Evolutionary conservation across 2,113 vertebrate genomes (phyloP).

Genomic region (Podilymbus podiceps): DNA sequence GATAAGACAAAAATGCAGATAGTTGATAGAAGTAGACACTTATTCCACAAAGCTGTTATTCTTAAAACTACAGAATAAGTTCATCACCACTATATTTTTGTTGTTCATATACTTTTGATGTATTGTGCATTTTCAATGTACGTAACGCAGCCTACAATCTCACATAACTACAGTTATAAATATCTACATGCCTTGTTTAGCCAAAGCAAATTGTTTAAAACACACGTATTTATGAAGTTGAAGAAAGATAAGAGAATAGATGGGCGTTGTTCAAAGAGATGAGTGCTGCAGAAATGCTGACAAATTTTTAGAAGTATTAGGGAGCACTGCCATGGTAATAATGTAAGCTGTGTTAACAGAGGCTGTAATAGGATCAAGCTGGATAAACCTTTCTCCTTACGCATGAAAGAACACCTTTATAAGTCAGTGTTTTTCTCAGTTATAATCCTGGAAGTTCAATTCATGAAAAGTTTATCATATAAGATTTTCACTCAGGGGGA

Average conservation of each 20-base stretch:
- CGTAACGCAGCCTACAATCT: neutral
- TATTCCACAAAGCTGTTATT: neutral
- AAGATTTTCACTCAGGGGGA: neutral
- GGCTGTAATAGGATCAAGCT: conserved; percentile 52
- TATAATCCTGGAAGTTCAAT: conserved; percentile 39
- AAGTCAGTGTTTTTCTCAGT: conserved; percentile 31
- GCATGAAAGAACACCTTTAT: conserved; percentile 51
- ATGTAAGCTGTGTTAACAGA: conserved; percentile 18
- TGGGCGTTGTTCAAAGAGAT: neutral
- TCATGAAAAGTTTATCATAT: conserved; percentile 48
- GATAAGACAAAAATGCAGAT: neutral
- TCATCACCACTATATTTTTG: neutral
- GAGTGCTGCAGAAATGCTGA: neutral
- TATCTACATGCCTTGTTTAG: neutral
- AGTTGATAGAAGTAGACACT: neutral
- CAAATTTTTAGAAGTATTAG: neutral
- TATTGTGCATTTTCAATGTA: neutral
- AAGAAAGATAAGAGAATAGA: neutral
- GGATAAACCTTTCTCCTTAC: conserved; percentile 32
- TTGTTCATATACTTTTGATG: neutral
- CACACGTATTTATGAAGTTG: neutral
- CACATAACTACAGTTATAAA: neutral
- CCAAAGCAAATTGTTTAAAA: neutral
- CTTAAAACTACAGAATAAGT: neutral
- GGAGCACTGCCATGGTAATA: neutral